These are phyloP conservation scores for Drosophila pseudoananassae DNA, from an alignment of 1,140 invertebrate species.

Conservation along the genomic window DNA sequence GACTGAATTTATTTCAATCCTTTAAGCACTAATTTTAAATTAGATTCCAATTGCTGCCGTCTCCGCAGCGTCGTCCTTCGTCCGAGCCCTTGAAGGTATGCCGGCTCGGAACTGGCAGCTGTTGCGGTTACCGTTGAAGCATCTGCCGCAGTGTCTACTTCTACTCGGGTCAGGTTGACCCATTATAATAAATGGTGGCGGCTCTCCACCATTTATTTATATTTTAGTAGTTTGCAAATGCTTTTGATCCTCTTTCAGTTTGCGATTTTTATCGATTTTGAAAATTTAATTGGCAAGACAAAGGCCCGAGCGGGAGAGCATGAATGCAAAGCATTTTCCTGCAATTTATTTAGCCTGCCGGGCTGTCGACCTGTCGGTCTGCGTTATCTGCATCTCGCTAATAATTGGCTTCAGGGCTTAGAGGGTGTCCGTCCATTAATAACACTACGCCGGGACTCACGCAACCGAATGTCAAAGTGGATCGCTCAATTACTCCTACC, in stretches of 20 bases:
- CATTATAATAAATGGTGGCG: too few relatives aligned
- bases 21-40: conserved; percentile 82
- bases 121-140: conserved; percentile 55
- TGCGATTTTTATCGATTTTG: conserved; percentile 68
- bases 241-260: conserved; percentile 34
- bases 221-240: conserved; percentile 54
- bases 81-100: conserved; percentile 1
- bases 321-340: conserved; percentile 58
- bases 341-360: conserved; percentile 15
- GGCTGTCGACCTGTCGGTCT: background rate
- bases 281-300: conserved; percentile 64
- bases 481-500: conserved; percentile 58
- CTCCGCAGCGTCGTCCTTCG: conserved; percentile 11
- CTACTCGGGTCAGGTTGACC: conserved; percentile 10
- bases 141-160: conserved; percentile 55
- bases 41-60: conserved; percentile 72
- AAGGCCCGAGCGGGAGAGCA: conserved; percentile 10
- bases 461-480: conserved; percentile 50
- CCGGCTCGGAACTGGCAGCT: conserved; percentile 48
- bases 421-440: conserved; percentile 29
- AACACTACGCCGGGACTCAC: conserved; percentile 32
- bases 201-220: conserved; percentile 26
- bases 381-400: conserved; percentile 41
- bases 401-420: conserved; percentile 39
- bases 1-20: conserved; percentile 81